Evolutionary conservation across 2,888 invertebrate species (phyloP).

Genomic region (Drosophila flavopinicola): DNA sequence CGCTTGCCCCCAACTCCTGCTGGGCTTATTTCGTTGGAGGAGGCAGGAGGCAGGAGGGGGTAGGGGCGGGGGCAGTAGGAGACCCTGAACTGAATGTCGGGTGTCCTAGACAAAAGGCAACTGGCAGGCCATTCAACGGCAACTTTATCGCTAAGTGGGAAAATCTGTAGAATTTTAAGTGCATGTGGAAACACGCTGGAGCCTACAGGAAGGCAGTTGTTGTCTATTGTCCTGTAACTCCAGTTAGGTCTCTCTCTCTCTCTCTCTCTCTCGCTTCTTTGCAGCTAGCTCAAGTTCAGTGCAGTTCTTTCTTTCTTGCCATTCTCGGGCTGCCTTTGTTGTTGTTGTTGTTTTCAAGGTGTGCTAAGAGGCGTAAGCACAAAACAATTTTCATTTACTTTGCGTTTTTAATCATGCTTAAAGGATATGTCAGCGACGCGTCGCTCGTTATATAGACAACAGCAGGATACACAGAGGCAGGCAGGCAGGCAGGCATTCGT

Average conservation of each 20-base stretch:
- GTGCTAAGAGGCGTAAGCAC: conserved; percentile 79
- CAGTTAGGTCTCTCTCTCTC: conserved; percentile 6
- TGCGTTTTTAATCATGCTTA: conserved; percentile 79
- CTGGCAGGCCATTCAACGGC: conserved; percentile 60
- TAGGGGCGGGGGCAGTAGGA: no score
- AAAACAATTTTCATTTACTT: conserved; percentile 79
- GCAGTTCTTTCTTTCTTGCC: conserved; percentile 22
- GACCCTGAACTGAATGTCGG: conserved; percentile 16
- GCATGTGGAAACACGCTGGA: conserved; percentile 39
- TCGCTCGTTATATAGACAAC: conserved; percentile 57
- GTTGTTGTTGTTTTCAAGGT: conserved; percentile 72
- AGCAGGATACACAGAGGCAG: conserved; percentile 18
- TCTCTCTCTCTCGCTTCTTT: no score
- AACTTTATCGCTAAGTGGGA: conserved; percentile 78
- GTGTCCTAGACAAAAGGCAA: conserved; percentile 63
- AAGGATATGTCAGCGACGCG: conserved; percentile 74
- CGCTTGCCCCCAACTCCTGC: conserved; percentile 10
- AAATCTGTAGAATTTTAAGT: conserved; percentile 80
- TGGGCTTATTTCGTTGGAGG: no score
- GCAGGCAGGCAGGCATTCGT: conserved; percentile 15
- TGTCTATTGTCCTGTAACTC: conserved; percentile 53
- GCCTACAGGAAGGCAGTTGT: conserved; percentile 40
- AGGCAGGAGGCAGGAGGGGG: no score
- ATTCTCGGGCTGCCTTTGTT: conserved; percentile 4
- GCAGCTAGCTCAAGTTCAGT: conserved; percentile 59